Evolutionary conservation across 2,888 invertebrate genomes (phyloP).

Genomic region (Tenthredo scrophulariae): DNA sequence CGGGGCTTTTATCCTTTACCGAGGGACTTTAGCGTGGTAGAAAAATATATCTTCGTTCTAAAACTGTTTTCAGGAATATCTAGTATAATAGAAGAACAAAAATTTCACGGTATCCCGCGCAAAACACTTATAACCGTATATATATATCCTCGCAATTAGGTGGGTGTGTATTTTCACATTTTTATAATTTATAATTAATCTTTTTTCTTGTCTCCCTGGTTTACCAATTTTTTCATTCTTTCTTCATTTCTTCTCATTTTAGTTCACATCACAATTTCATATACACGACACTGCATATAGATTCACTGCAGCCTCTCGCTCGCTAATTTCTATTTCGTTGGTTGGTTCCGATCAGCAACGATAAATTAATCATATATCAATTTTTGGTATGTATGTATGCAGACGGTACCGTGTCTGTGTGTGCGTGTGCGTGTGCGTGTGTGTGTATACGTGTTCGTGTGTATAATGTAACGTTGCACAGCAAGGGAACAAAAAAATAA

Average conservation of each 20-base stretch:
- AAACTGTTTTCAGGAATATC: not conserved
- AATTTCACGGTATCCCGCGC: constrained; percentile 1
- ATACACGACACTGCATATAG: constrained; percentile 5
- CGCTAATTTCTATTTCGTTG: too few relatives aligned
- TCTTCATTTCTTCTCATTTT: not conserved
- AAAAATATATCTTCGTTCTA: not conserved
- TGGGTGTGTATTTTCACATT: too few relatives aligned
- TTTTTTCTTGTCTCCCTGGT: not conserved
- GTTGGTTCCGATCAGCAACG: too few relatives aligned
- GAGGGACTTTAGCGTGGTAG: not conserved
- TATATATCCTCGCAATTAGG: not conserved
- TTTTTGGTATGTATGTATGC: not conserved
- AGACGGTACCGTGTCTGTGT: not conserved
- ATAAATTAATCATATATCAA: too few relatives aligned
- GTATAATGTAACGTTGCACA: not conserved
- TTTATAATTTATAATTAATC: not conserved
- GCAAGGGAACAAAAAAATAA: not conserved
- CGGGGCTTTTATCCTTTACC: constrained; percentile 15
- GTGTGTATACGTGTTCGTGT: not conserved
- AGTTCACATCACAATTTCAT: constrained; percentile 1
- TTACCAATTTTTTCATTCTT: not conserved
- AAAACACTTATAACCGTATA: not conserved
- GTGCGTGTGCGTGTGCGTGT: not conserved
- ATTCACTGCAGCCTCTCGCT: too few relatives aligned
- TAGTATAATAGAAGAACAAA: not conserved